phyloP scores from a whole-genome alignment of 2,888 invertebrate species.

The Cenopis cana region DNA sequence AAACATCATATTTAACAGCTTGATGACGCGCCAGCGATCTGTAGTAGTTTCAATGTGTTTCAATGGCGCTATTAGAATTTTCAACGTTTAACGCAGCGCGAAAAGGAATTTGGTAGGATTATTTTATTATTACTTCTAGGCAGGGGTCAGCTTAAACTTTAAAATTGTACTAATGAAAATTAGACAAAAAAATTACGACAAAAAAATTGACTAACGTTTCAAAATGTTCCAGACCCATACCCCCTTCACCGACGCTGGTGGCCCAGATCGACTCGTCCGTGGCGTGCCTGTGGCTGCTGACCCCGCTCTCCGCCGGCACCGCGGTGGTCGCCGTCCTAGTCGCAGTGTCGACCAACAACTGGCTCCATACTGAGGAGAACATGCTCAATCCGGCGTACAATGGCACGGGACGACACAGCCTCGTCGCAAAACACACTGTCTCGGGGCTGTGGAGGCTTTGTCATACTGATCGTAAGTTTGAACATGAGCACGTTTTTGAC shows the following conservation, averaged over 20 bases:
- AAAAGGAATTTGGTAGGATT: too few species aligned
- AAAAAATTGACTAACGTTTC: background rate
- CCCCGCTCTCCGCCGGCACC: slow-evolving; percentile 88
- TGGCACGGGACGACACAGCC: slow-evolving; percentile 89
- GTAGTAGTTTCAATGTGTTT: too few species aligned
- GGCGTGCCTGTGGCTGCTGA: slow-evolving; percentile 86
- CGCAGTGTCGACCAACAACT: slow-evolving; percentile 92
- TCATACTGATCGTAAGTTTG: slow-evolving; percentile 90
- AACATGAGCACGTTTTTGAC: background rate
- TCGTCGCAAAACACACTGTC: slow-evolving; percentile 89
- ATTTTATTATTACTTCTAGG: too few species aligned
- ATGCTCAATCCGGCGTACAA: slow-evolving; percentile 91
- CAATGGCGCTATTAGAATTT: too few species aligned
- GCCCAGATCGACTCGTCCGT: slow-evolving; percentile 86
- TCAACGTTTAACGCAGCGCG: too few species aligned
- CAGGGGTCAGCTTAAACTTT: too few species aligned
- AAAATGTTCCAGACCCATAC: slow-evolving; percentile 71
- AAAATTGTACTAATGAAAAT: too few species aligned
- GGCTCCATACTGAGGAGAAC: slow-evolving; percentile 95
- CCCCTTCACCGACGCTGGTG: slow-evolving; percentile 77
- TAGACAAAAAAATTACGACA: too few species aligned
- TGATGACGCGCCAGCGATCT: too few species aligned
- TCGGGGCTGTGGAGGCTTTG: slow-evolving; percentile 94
- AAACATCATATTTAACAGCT: too few species aligned
- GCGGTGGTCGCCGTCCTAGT: slow-evolving; percentile 89